phyloP scores from a whole-genome alignment of 2,888 invertebrate species.

The Malthinus flaveolus region DNA sequence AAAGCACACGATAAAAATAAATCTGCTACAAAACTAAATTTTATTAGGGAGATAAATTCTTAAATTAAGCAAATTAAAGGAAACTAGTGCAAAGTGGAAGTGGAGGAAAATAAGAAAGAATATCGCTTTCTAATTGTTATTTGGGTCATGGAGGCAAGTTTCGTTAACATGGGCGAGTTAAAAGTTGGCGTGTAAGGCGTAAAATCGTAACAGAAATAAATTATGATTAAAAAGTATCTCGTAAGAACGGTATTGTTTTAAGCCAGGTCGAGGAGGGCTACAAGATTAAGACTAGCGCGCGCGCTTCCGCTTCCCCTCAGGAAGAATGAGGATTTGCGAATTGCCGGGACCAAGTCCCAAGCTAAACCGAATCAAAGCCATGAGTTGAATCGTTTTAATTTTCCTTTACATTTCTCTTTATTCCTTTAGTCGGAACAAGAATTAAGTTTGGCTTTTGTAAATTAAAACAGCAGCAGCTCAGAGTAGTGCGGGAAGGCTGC shows the following conservation, averaged over 20 bases:
- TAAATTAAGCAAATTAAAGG: too few species aligned
- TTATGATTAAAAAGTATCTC: conserved; percentile 31
- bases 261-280: conserved; percentile 31
- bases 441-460: conserved; percentile 61
- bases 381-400: conserved; percentile 59
- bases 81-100: too few species aligned
- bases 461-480: conserved; percentile 56
- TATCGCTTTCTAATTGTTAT: too few species aligned
- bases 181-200: conserved; percentile 23
- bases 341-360: conserved; percentile 37
- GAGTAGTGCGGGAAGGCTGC: conserved; percentile 48
- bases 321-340: conserved; percentile 47
- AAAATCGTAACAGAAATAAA: conserved; percentile 27
- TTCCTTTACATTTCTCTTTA: conserved; percentile 60
- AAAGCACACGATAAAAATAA: too few species aligned
- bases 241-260: conserved; percentile 30
- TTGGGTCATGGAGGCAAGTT: too few species aligned
- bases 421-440: conserved; percentile 59
- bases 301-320: conserved; percentile 37
- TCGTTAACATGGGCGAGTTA: conserved; percentile 5
- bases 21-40: too few species aligned
- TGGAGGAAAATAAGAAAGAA: too few species aligned
- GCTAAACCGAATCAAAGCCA: conserved; percentile 57
- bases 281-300: conserved; percentile 32
- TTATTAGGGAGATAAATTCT: too few species aligned